These are phyloP conservation scores for Paratilapia polleni DNA, from an alignment of 2,113 vertebrate genomes.

Conservation along the genomic window DNA sequence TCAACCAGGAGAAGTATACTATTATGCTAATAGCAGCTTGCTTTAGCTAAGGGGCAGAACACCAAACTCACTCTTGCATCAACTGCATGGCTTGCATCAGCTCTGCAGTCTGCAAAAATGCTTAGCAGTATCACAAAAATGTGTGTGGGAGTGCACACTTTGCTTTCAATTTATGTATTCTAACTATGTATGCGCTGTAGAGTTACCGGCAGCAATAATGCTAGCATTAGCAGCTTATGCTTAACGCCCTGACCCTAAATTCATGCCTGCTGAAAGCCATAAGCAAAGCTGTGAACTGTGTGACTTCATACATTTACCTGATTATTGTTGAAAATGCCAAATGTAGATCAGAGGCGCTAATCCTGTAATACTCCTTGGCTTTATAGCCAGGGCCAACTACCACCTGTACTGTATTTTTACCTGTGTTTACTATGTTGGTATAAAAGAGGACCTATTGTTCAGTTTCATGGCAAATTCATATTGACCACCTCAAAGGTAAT, in stretches of 20 bases:
- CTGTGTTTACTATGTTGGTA: neutral
- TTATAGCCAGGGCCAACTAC: neutral
- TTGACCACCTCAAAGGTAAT: neutral
- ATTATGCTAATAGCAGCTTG: constrained; percentile 3
- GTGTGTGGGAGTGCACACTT: neutral
- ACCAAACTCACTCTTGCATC: neutral
- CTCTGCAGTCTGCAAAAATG: neutral
- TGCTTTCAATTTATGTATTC: neutral
- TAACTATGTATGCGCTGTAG: neutral
- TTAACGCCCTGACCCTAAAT: neutral
- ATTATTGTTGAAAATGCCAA: neutral
- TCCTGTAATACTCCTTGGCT: neutral
- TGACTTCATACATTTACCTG: neutral
- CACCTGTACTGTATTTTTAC: neutral
- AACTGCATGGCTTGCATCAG: neutral
- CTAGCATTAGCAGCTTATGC: neutral
- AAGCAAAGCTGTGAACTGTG: neutral
- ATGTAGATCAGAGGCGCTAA: neutral
- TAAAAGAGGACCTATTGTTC: neutral
- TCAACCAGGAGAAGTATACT: neutral
- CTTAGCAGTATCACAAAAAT: neutral
- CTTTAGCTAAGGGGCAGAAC: constrained; percentile 4
- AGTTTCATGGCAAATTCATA: neutral
- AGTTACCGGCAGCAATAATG: neutral
- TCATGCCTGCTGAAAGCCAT: neutral